A percentile compares a stretch with the other conserved stretches of the same genome.
These are phyloP conservation scores for Zaprionus inermis DNA, from an alignment of 1,140 invertebrate species.

Conservation along the genomic window DNA sequence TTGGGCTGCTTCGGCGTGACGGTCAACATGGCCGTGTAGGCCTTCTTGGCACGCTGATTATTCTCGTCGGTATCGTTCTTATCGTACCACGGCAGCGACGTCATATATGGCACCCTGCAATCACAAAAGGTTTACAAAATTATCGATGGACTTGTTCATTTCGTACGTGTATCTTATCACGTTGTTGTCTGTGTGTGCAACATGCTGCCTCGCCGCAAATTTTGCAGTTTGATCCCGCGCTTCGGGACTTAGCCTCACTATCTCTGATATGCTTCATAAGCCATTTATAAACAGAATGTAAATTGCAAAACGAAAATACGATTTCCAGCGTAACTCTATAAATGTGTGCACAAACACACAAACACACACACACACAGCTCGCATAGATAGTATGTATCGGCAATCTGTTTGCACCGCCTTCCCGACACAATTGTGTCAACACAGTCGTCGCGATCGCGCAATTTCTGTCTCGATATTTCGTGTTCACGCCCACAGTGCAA, in stretches of 20 bases:
- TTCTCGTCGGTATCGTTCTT: constrained; percentile 90
- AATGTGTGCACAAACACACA: background rate
- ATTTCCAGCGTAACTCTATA: constrained; percentile 26
- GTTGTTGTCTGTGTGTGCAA: constrained; percentile 1
- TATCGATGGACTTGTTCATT: constrained; percentile 20
- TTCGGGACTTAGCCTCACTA: constrained; percentile 36
- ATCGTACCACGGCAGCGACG: constrained; percentile 91
- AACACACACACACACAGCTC: background rate
- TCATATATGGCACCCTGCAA: constrained; percentile 74
- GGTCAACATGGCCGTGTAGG: constrained; percentile 95
- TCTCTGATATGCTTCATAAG: constrained; percentile 63
- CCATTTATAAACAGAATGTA: constrained; percentile 67
- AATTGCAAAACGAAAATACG: constrained; percentile 20
- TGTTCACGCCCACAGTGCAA: background rate
- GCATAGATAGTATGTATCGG: background rate
- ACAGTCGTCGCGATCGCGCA: background rate
- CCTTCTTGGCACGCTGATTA: constrained; percentile 93
- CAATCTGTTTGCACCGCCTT: background rate
- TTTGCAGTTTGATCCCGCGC: constrained; percentile 21
- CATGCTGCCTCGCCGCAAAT: background rate
- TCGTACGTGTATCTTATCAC: constrained; percentile 14
- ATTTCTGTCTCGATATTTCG: background rate
- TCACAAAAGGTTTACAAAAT: constrained; percentile 23
- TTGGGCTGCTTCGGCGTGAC: constrained; percentile 94
- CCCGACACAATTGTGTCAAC: background rate